These are phyloP conservation scores for Incurvaria masculella DNA, from an alignment of 2,888 invertebrate species.

Conservation along the genomic window DNA sequence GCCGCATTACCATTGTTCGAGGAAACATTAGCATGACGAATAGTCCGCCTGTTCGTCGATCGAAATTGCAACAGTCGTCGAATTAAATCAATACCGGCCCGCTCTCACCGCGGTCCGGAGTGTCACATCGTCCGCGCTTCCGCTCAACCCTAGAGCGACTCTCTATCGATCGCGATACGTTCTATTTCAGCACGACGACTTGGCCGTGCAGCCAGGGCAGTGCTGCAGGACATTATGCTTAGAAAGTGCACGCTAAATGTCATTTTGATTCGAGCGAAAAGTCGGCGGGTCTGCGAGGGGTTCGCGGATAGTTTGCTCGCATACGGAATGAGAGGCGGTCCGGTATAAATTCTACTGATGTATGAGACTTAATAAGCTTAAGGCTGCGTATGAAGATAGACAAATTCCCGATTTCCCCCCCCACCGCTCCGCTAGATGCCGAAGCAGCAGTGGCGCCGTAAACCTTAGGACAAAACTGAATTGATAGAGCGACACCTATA, in stretches of 20 bases:
- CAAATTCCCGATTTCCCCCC: too few relatives aligned
- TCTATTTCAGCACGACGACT: neutral
- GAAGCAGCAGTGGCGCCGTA: too few relatives aligned
- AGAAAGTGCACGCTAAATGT: too few relatives aligned
- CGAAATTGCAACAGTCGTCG: neutral
- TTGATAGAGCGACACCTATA: too few relatives aligned
- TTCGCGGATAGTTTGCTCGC: neutral
- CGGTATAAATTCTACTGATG: constrained; percentile 15
- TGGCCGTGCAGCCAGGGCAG: neutral
- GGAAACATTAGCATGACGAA: neutral
- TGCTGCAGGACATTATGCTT: neutral
- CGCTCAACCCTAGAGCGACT: neutral
- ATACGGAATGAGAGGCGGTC: constrained; percentile 4
- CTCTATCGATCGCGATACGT: neutral
- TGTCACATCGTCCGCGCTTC: too few relatives aligned
- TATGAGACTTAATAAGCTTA: constrained; percentile 21
- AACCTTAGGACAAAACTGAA: too few relatives aligned
- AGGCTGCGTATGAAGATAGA: too few relatives aligned
- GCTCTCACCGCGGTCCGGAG: neutral
- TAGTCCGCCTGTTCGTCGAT: neutral
- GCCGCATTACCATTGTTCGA: neutral
- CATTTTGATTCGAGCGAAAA: too few relatives aligned
- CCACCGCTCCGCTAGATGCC: too few relatives aligned
- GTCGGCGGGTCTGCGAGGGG: neutral
- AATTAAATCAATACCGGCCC: neutral